Evolutionary conservation across 1,140 invertebrate species (phyloP).

Genomic region (Ectropis grisescens): DNA sequence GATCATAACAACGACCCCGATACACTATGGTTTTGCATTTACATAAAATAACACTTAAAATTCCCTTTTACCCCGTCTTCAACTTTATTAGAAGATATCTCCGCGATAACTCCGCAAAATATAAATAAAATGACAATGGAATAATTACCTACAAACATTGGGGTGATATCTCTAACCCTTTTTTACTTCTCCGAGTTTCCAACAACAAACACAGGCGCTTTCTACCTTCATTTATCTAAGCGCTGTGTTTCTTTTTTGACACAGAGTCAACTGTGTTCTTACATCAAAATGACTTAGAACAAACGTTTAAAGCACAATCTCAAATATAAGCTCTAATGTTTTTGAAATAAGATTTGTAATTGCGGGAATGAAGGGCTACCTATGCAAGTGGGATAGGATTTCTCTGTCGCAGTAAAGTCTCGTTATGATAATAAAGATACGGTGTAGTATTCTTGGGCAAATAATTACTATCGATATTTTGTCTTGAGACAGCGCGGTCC

Average conservation of each 20-base stretch:
- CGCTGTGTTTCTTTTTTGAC: neutral
- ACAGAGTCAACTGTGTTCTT: neutral
- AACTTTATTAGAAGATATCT: constrained; percentile 33
- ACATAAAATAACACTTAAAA: constrained; percentile 40
- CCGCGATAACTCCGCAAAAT: constrained; percentile 24
- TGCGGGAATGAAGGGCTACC: neutral
- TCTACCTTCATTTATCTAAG: too few species aligned
- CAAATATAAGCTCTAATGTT: neutral
- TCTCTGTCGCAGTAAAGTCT: neutral
- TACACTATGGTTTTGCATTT: constrained; percentile 24
- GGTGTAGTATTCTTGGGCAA: neutral
- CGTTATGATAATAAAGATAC: constrained; percentile 1
- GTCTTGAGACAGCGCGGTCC: too few species aligned
- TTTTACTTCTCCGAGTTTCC: constrained; percentile 3
- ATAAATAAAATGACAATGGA: constrained; percentile 42
- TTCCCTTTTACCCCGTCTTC: constrained; percentile 20
- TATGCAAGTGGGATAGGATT: neutral
- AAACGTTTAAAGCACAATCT: neutral
- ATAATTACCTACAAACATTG: constrained; percentile 16
- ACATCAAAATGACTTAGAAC: neutral
- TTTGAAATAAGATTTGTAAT: neutral
- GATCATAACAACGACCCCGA: neutral
- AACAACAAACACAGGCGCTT: constrained; percentile 1
- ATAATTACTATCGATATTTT: constrained; percentile 1
- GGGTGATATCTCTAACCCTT: constrained; percentile 8